Percentiles rank a stretch among this genome's conserved stretches.
Evolutionary conservation across 2,888 invertebrate species (phyloP).

Genomic region (Anthophora plumipes): DNA sequence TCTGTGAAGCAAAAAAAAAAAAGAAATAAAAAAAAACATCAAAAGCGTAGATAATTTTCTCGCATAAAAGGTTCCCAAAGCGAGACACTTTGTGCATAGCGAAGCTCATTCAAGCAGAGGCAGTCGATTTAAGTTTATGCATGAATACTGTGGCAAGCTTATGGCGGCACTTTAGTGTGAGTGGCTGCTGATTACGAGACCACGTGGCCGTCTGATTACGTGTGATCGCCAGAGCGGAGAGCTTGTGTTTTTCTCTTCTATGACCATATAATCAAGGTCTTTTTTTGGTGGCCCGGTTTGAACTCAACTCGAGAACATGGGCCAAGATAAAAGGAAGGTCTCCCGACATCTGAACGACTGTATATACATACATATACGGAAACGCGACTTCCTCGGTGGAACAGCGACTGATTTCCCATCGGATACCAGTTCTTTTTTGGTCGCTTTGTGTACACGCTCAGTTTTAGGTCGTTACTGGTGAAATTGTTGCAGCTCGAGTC

Average conservation of each 20-base stretch:
- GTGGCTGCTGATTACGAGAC: conserved; percentile 35
- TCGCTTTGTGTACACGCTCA: background rate
- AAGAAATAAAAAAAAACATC: too few species aligned
- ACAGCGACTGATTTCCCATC: conserved; percentile 41
- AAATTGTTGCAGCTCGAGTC: background rate
- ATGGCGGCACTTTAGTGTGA: conserved; percentile 6
- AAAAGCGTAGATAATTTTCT: too few species aligned
- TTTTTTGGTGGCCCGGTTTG: conserved; percentile 7
- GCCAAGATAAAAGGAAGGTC: conserved; percentile 20
- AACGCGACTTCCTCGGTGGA: conserved; percentile 26
- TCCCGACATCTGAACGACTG: background rate
- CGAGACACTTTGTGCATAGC: background rate
- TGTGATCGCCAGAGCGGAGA: background rate
- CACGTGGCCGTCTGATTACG: conserved; percentile 36
- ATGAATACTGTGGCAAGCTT: background rate
- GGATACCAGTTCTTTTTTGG: conserved; percentile 25
- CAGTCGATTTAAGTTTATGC: background rate
- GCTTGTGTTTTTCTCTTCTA: background rate
- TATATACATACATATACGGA: too few species aligned
- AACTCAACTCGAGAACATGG: background rate
- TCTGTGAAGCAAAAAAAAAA: too few species aligned
- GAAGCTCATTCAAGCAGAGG: background rate
- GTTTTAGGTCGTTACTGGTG: background rate
- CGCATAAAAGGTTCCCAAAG: too few species aligned
- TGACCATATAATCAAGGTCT: background rate